Base-by-base conservation (phyloP, 2,113 vertebrate genomes). In the Cryptotis parvus region DNA sequence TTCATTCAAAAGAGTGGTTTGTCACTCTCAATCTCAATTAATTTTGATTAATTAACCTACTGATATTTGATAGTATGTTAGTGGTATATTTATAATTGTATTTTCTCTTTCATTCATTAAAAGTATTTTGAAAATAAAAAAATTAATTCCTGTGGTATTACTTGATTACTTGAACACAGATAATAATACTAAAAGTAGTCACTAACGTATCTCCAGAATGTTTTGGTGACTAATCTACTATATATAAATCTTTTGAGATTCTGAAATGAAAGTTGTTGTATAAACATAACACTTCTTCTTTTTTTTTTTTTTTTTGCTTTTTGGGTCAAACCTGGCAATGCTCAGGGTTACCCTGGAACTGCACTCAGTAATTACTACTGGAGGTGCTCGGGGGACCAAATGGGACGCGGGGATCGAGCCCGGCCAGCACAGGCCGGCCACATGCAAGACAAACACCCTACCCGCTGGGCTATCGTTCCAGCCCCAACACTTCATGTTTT, bases 1-100 rank as follows among this genome's bases (percentile, higher is more conserved):
- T 81, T 94, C 92, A 89, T 81, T 94, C 92, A 89, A 84, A 93
- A 83, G 92, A 95, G 69, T 78, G 81, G 9, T 89, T 95, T 74
- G 87, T 92, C 37, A 22, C n/a, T 89, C 33, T 81, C 37, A 93
- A 90, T 87, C 45, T 88, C 88, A 90, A 86, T 92, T 94, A 77
- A 94, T 97, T 97, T 94, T 95, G 55, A 16, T 88, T 58, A 91
- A 95, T 93, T 94, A 95, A 84, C 73, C 92, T 75, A 91, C 78
- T 77, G 93, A 92, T 94, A 93, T 41, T 68, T 93, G 89, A 89
- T 80, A 91, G 72, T 55, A 3, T 74, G 66, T 89, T 92, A 69
- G 79, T 39, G 37, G n/a, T 89, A 82, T 87, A 66, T 87, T 95
- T 92, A 84, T 92, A 92, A 78, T 91, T 84, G 41, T 97, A 31